phyloP scores from a whole-genome alignment of 2,113 vertebrate genomes.

The Triplophysa siluroides region DNA sequence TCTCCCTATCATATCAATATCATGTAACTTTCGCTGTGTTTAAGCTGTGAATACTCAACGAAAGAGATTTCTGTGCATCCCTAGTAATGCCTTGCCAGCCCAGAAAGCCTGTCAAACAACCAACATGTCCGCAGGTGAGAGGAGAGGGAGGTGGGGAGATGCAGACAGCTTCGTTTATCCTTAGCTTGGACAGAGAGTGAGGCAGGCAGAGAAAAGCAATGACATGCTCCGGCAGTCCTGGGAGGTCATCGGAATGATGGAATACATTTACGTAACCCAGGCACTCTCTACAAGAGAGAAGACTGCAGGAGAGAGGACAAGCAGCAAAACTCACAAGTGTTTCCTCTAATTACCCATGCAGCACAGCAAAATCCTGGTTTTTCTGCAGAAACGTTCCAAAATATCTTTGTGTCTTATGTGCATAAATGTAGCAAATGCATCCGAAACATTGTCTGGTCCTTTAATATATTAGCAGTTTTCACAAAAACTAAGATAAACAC shows the following conservation, averaged over 20 bases:
- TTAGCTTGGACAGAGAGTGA: constrained; percentile 1
- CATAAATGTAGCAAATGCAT: no score
- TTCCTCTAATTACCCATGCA: background rate
- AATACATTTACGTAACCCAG: constrained; percentile 35
- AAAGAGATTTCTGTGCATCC: background rate
- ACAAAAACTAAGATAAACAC: background rate
- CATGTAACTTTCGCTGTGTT: no score
- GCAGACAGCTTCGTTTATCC: background rate
- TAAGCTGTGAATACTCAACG: background rate
- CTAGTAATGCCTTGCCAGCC: background rate
- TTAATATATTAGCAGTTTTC: no score
- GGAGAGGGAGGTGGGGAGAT: background rate
- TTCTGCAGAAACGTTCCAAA: background rate
- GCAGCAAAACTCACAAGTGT: background rate
- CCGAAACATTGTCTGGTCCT: no score
- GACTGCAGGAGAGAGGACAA: background rate
- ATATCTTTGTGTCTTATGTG: no score
- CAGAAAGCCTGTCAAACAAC: constrained; percentile 25
- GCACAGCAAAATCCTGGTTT: background rate
- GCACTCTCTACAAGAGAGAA: background rate
- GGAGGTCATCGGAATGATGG: constrained; percentile 39
- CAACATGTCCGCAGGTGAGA: constrained; percentile 26
- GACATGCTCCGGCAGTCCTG: constrained; percentile 39
- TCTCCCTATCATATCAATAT: no score
- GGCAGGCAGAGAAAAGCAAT: constrained; percentile 33